These are phyloP conservation scores for Patella pellucida DNA, from an alignment of 2,888 invertebrate genomes.

Conservation along the genomic window DNA sequence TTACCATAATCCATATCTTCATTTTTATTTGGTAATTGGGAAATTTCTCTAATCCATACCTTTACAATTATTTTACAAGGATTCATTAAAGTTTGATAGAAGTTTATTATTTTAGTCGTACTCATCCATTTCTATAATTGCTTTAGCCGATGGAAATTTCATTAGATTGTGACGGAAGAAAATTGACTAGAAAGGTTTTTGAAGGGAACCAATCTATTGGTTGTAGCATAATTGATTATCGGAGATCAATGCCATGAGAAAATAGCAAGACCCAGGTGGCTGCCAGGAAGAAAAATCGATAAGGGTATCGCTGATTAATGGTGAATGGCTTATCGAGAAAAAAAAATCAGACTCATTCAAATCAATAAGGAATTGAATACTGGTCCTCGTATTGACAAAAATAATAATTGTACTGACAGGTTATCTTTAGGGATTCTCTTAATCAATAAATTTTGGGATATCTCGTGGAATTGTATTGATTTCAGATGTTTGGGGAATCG, in stretches of 20 bases:
- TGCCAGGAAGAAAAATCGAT: not conserved
- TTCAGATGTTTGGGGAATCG: constrained; percentile 4
- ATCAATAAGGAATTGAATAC: constrained; percentile 11
- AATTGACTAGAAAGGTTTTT: not conserved
- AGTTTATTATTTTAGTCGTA: constrained; percentile 5
- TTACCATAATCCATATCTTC: not conserved
- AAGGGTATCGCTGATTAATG: constrained; percentile 11
- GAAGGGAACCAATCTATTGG: not conserved
- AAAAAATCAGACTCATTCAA: constrained; percentile 6
- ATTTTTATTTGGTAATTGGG: constrained; percentile 6
- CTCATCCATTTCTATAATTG: not conserved
- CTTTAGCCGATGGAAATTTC: constrained; percentile 1
- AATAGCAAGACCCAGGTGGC: constrained; percentile 9
- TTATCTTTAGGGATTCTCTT: not conserved
- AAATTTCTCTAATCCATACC: not conserved
- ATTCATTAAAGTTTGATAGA: constrained; percentile 7
- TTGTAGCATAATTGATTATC: constrained; percentile 1
- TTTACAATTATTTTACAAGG: not conserved
- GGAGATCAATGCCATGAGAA: constrained; percentile 3
- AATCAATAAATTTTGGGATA: constrained; percentile 10
- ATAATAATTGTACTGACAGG: constrained; percentile 10
- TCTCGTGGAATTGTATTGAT: constrained; percentile 7
- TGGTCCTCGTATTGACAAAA: constrained; percentile 8
- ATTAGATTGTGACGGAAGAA: not conserved
- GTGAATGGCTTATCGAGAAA: constrained; percentile 5